These are phyloP conservation scores for Neocloeon triangulifer DNA, from an alignment of 1,140 invertebrate genomes.

Conservation along the genomic window DNA sequence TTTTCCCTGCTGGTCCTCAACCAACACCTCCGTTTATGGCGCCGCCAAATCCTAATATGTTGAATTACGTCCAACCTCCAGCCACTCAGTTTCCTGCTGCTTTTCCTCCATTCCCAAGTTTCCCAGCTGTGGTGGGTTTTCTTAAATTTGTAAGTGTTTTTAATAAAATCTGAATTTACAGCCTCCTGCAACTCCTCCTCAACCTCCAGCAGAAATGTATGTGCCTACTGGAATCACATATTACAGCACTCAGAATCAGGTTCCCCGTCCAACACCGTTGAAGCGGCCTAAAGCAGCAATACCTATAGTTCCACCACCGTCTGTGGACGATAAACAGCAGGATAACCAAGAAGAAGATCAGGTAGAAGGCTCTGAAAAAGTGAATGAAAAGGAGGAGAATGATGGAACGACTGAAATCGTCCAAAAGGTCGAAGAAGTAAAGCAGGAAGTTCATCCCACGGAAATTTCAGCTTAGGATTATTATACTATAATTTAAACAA, in stretches of 20 bases:
- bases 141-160: neutral
- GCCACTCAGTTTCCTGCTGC: slow-evolving; percentile 10
- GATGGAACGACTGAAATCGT: too few species aligned
- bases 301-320: slow-evolving; percentile 32
- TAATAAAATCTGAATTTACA: neutral
- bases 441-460: too few species aligned
- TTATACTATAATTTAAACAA: too few species aligned
- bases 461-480: too few species aligned
- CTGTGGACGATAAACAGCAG: slow-evolving; percentile 19
- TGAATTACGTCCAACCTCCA: slow-evolving; percentile 8
- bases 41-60: slow-evolving; percentile 9
- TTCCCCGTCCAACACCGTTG: slow-evolving; percentile 14
- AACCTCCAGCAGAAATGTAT: slow-evolving; percentile 26
- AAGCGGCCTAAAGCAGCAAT: slow-evolving; percentile 31
- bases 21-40: slow-evolving; percentile 9
- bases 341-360: slow-evolving; percentile 26
- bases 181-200: slow-evolving; percentile 11
- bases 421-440: too few species aligned
- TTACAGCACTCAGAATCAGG: slow-evolving; percentile 22
- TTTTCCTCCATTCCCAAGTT: slow-evolving; percentile 12
- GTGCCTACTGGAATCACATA: slow-evolving; percentile 29
- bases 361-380: too few species aligned
- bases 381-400: neutral
- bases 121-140: slow-evolving; percentile 11
- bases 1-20: slow-evolving; percentile 9